Evolutionary conservation across 2,797 vertebrate species (phyloP), one percentile per base, ranked within the genome.

Genomic region (Mus minutoides): DNA sequence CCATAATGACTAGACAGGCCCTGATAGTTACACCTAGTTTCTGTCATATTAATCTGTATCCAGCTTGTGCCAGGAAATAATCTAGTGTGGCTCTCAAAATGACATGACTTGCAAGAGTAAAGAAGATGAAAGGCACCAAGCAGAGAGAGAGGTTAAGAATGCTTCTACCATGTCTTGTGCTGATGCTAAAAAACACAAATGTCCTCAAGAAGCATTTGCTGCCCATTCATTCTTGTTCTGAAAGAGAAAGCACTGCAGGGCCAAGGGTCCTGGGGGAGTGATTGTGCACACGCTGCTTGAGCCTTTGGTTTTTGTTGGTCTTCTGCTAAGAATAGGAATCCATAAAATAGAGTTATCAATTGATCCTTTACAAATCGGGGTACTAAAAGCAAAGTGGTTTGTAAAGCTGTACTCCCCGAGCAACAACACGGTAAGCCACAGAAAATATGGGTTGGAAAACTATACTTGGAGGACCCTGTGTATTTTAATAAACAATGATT

Each of bases 371-470:
- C n/a, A 79, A 90, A 60, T 82, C 69, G 12, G 5, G 6, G 7
- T 24, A 19, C 62, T 89, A 37, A 88, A 76, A 96, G 83, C 43
- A 88, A 83, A 46, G 9, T 71, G 34, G 6, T 62, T 95, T 95
- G n/a, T 69, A n/a, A 49, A 92, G 87, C 77, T 60, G 21, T 8
- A 56, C 49, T 54, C 64, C 52, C 56, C 2, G 43, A 54, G 34
- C 54, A 31, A 40, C 22, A 46, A 46, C 5, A 43, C 6, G 43
- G 43, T 29, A 46, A 43, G 12, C 71, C 29, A 22, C 64, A 88
- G 34, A 87, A 17, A 92, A 56, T 62, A 54, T 7, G 22, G 56
- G 4, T 71, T 79, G 58, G 12, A 21, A 83, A 82, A 85, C 4
- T 37, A 40, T 56, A 82, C 31, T 49, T 84, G 71, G 12, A 24